phyloP scores from a whole-genome alignment of 2,888 invertebrate species.

The Conus canariensis region DNA sequence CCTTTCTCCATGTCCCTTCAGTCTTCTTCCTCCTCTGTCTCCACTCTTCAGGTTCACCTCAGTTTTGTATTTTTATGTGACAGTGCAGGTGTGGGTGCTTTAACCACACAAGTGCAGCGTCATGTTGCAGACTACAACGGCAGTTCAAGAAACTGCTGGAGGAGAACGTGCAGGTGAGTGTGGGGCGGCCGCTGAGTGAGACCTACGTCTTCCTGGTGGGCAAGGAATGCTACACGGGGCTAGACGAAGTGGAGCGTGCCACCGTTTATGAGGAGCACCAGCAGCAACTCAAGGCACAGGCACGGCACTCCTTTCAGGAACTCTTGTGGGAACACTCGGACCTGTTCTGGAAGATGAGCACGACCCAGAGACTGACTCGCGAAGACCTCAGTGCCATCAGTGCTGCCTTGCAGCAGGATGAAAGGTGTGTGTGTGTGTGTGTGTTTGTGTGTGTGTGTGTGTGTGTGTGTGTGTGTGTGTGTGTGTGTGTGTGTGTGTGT shows the following conservation, averaged over 20 bases:
- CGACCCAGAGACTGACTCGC: constrained; percentile 88
- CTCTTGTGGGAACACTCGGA: constrained; percentile 94
- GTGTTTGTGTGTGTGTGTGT: neutral
- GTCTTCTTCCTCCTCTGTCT: too few relatives aligned
- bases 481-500: neutral
- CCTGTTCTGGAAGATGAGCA: constrained; percentile 91
- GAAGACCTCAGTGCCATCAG: constrained; percentile 95
- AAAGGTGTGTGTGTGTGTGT: constrained; percentile 83
- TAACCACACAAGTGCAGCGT: too few relatives aligned
- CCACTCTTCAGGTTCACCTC: too few relatives aligned
- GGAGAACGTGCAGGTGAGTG: constrained; percentile 96
- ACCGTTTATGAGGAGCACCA: constrained; percentile 97
- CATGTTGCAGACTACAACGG: constrained; percentile 88
- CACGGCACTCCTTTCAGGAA: constrained; percentile 94
- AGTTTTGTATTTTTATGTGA: too few relatives aligned
- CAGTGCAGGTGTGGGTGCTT: too few relatives aligned
- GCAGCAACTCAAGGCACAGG: constrained; percentile 84
- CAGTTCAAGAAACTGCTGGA: constrained; percentile 95
- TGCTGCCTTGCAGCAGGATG: constrained; percentile 93
- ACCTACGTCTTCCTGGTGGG: constrained; percentile 93
- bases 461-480: neutral
- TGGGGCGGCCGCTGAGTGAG: constrained; percentile 95
- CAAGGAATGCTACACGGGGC: constrained; percentile 94
- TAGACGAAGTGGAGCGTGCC: constrained; percentile 93
- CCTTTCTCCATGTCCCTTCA: too few relatives aligned